A percentile compares a stretch with the other conserved stretches of the same genome.
Conservation (phyloP, 2,797 vertebrate genomes). For the Hydrolagus colliei region DNA sequence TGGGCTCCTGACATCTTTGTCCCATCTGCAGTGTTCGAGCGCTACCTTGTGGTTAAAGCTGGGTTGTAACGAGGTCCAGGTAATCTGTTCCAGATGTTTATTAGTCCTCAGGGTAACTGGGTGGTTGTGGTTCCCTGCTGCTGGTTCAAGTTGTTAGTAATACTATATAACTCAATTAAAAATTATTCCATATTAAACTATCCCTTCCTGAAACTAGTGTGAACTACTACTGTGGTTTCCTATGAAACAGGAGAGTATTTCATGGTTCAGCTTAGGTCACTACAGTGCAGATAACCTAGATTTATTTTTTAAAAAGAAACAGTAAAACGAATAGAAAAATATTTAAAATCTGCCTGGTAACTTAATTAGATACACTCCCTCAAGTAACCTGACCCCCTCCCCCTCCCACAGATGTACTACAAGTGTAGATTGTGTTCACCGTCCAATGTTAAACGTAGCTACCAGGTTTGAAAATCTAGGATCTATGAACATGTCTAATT, state of each 20-base stretch:
- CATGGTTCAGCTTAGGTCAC: neutral
- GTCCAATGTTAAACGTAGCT: neutral
- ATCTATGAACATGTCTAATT: neutral
- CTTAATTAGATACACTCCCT: too few relatives aligned
- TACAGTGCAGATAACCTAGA: neutral
- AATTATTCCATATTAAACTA: conserved; percentile 55
- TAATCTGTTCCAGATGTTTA: conserved; percentile 51
- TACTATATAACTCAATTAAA: conserved; percentile 49
- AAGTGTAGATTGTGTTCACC: neutral
- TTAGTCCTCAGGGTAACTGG: conserved; percentile 45
- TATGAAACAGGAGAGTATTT: conserved; percentile 59
- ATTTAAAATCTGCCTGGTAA: neutral
- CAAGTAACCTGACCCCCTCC: neutral
- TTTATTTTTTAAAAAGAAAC: neutral
- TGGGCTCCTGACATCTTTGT: conserved; percentile 1
- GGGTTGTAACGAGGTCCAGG: conserved; percentile 32
- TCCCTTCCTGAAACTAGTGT: conserved; percentile 50
- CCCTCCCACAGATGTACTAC: neutral
- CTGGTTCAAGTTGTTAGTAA: conserved; percentile 50
- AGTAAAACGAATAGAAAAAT: neutral
- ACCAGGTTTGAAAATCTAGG: neutral
- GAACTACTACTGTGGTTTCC: conserved; percentile 51
- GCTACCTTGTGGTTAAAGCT: conserved; percentile 64
- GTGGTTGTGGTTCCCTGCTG: conserved; percentile 45
- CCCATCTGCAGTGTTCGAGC: conserved; percentile 43